These are phyloP conservation scores for Poeciliopsis retropinna DNA, from an alignment of 2,113 vertebrate species.

Conservation along the genomic window DNA sequence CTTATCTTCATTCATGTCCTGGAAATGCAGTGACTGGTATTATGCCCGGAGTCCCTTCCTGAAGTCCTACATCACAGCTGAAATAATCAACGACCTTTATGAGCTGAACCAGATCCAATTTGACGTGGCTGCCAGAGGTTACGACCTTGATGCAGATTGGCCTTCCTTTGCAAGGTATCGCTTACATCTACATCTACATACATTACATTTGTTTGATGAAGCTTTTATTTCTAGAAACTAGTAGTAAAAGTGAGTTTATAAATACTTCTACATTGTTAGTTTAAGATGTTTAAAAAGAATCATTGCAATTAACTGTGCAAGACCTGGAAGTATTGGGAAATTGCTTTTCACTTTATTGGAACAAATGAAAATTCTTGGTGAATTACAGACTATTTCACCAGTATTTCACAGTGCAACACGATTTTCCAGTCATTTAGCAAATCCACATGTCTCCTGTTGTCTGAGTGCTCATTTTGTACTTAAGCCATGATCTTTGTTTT, in stretches of 20 bases:
- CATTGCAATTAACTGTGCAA: background rate
- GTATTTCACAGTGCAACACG: no score
- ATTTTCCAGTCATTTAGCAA: no score
- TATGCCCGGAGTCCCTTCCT: conserved; percentile 93
- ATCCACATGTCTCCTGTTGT: no score
- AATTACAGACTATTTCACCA: no score
- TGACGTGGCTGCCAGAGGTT: conserved; percentile 87
- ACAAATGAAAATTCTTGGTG: no score
- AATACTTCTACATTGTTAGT: background rate
- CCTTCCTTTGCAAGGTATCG: conserved; percentile 91
- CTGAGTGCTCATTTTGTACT: no score
- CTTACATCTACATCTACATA: background rate
- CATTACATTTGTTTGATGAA: background rate
- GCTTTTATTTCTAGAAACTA: background rate
- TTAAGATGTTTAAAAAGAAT: background rate
- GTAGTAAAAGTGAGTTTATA: background rate
- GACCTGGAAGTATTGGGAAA: background rate
- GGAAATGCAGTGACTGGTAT: conserved; percentile 91
- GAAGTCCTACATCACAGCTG: conserved; percentile 86
- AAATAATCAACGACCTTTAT: conserved; percentile 92
- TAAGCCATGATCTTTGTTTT: conserved; percentile 2
- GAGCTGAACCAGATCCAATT: conserved; percentile 97
- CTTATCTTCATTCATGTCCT: conserved; percentile 22
- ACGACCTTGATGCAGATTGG: conserved; percentile 93
- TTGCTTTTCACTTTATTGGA: background rate